A percentile compares a stretch with the other conserved stretches of the same genome.
These are phyloP conservation scores for Agrochola circellaris DNA, from an alignment of 2,888 invertebrate genomes.

Conservation along the genomic window DNA sequence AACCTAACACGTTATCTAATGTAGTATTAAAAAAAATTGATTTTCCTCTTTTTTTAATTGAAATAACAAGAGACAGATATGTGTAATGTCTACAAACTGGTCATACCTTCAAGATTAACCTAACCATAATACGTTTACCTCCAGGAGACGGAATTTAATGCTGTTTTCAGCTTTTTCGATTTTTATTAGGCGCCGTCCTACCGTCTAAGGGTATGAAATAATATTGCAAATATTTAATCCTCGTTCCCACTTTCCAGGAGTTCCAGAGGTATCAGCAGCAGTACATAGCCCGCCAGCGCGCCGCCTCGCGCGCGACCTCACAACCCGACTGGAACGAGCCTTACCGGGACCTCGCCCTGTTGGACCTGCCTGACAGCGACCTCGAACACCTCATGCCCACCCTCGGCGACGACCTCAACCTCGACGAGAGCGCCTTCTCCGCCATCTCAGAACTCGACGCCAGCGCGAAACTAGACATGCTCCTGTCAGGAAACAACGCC, in stretches of 20 bases:
- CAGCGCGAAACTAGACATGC: conserved; percentile 84
- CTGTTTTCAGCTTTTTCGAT: too few species aligned
- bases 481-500: conserved; percentile 70
- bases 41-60: too few species aligned
- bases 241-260: conserved; percentile 80
- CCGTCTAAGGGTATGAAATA: too few species aligned
- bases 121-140: too few species aligned
- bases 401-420: conserved; percentile 91
- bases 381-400: conserved; percentile 92
- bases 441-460: conserved; percentile 84
- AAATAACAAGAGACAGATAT: too few species aligned
- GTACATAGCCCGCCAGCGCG: conserved; percentile 91
- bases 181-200: too few species aligned
- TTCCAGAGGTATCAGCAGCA: conserved; percentile 92
- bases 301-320: conserved; percentile 81
- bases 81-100: too few species aligned
- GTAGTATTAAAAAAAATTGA: too few species aligned
- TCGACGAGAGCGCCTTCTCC: conserved; percentile 84
- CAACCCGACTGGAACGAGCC: conserved; percentile 89
- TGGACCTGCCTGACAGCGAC: conserved; percentile 89
- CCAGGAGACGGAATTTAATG: too few species aligned
- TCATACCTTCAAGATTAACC: too few species aligned
- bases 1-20: too few species aligned
- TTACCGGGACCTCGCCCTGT: conserved; percentile 86
- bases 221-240: not conserved